These are phyloP conservation scores for Pseudococcus longispinus DNA, from an alignment of 2,888 invertebrate genomes.

Conservation along the genomic window DNA sequence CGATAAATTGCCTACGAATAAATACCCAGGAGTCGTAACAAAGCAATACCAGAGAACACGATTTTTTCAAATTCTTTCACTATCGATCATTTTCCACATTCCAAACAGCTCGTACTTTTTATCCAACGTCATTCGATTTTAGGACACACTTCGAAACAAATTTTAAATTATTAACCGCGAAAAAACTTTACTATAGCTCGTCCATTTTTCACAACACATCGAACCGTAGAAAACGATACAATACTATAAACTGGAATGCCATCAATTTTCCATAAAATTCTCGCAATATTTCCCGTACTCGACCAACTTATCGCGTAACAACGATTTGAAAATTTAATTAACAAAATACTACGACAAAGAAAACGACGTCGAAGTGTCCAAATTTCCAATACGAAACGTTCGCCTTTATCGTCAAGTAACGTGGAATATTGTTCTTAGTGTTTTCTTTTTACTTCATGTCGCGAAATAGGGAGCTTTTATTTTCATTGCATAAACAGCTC, in stretches of 20 bases:
- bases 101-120: background rate
- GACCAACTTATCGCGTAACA: background rate
- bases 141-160: slow-evolving; percentile 57
- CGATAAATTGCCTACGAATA: too few relatives aligned
- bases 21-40: too few relatives aligned
- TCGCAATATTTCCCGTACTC: background rate
- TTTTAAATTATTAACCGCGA: background rate
- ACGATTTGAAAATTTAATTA: background rate
- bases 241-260: background rate
- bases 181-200: background rate
- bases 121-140: background rate
- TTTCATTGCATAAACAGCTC: background rate
- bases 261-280: background rate
- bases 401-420: background rate
- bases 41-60: too few relatives aligned
- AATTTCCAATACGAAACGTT: background rate
- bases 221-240: background rate
- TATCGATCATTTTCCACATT: background rate
- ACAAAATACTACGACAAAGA: background rate
- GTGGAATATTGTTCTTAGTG: background rate
- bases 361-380: background rate
- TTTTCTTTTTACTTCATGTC: background rate
- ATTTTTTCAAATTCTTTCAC: too few relatives aligned
- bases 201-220: background rate
- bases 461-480: background rate